phyloP scores from a whole-genome alignment of 2,888 invertebrate genomes.

The Sinelater perroti region DNA sequence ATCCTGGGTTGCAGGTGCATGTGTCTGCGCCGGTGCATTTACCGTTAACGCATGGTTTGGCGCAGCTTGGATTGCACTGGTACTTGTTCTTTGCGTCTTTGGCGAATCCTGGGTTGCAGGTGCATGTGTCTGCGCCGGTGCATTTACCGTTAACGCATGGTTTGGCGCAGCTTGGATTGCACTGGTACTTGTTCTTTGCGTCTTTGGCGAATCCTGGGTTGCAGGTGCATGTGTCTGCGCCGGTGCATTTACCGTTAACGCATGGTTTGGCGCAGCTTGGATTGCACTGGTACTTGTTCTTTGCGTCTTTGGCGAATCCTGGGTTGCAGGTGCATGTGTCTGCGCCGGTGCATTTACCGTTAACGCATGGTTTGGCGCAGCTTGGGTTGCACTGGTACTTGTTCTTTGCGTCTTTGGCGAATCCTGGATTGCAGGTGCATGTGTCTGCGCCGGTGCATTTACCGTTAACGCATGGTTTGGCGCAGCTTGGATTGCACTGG shows the following conservation, averaged over 20 bases:
- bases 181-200: constrained; percentile 30
- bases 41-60: constrained; percentile 58
- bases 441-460: constrained; percentile 42
- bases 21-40: constrained; percentile 57
- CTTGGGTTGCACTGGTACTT: constrained; percentile 66
- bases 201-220: constrained; percentile 34
- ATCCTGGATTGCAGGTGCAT: constrained; percentile 67
- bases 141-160: constrained; percentile 42
- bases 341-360: constrained; percentile 70
- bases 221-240: constrained; percentile 63
- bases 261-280: constrained; percentile 75
- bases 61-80: constrained; percentile 29
- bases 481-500: constrained; percentile 42
- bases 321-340: constrained; percentile 60
- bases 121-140: constrained; percentile 41
- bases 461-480: constrained; percentile 42
- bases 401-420: constrained; percentile 63
- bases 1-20: constrained; percentile 72
- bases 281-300: constrained; percentile 61
- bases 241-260: constrained; percentile 70
- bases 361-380: constrained; percentile 73
- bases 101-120: constrained; percentile 18
- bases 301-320: constrained; percentile 55
- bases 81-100: constrained; percentile 2
- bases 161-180: constrained; percentile 39